phyloP scores from a whole-genome alignment of 2,888 invertebrate species.

The Aspidiotus destructor region DNA sequence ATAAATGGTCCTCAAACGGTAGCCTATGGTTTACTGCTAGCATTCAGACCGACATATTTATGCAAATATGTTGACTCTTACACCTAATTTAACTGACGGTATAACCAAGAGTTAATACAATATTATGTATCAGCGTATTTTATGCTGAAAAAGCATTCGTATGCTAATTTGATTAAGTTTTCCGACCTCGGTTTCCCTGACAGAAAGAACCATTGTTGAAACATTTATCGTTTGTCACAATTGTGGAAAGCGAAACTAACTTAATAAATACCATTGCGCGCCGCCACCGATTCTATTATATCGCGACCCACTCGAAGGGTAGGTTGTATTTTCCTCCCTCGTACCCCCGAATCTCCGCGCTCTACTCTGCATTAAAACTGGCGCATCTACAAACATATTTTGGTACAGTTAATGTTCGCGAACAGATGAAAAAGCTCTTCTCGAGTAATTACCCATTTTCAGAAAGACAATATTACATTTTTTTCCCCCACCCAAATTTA shows the following conservation, averaged over 20 bases:
- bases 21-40: conserved; percentile 27
- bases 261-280: conserved; percentile 22
- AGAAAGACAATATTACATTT: too few relatives aligned
- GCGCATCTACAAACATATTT: conserved; percentile 2
- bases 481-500: too few relatives aligned
- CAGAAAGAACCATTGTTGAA: conserved; percentile 23
- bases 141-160: conserved; percentile 29
- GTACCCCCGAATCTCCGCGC: background rate
- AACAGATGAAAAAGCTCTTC: background rate
- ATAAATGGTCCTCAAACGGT: conserved; percentile 30
- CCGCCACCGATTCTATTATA: conserved; percentile 2
- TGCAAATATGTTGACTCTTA: conserved; percentile 34
- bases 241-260: conserved; percentile 28
- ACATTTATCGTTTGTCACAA: conserved; percentile 30
- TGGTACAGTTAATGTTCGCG: conserved; percentile 4
- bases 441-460: background rate
- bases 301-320: background rate
- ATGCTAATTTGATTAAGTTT: conserved; percentile 30
- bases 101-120: conserved; percentile 28
- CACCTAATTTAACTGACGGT: conserved; percentile 31
- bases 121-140: conserved; percentile 21
- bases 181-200: conserved; percentile 27
- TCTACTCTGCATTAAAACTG: background rate
- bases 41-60: conserved; percentile 33
- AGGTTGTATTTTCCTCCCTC: background rate